Percentiles rank a stretch among this genome's conserved stretches.
These are phyloP conservation scores for Nothobranchius furzeri DNA, from an alignment of 2,113 vertebrate genomes.

Conservation along the genomic window DNA sequence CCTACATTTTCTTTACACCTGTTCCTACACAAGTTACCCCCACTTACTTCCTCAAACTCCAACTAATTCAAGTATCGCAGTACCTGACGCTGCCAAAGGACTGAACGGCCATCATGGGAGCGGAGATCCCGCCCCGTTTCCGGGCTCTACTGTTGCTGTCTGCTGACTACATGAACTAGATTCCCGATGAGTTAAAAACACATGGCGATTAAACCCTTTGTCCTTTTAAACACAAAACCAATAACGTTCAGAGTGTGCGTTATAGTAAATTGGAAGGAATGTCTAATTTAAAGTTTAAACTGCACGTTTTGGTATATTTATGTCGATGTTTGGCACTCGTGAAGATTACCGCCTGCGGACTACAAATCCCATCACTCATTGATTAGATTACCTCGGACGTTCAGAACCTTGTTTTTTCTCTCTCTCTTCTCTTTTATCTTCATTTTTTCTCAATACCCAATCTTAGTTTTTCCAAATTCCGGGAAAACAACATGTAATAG, in stretches of 20 bases:
- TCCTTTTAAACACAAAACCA: accelerated
- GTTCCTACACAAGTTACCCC: constrained; percentile 35
- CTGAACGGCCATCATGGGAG: constrained; percentile 72
- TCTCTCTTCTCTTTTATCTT: too few species aligned
- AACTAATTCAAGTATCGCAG: constrained; percentile 58
- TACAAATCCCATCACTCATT: constrained; percentile 62
- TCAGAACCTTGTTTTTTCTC: neutral
- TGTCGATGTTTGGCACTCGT: too few species aligned
- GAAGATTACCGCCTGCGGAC: constrained; percentile 26
- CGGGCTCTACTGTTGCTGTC: constrained; percentile 39
- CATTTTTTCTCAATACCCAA: neutral
- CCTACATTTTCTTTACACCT: constrained; percentile 65
- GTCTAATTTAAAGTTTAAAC: neutral
- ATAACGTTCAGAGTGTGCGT: neutral
- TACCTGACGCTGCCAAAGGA: constrained; percentile 38
- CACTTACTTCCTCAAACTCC: constrained; percentile 63
- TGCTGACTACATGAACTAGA: constrained; percentile 9
- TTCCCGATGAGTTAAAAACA: neutral
- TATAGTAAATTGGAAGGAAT: neutral
- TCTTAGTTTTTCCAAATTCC: too few species aligned
- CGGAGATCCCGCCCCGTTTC: constrained; percentile 71
- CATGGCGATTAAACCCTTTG: too few species aligned
- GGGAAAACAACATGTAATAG: too few species aligned
- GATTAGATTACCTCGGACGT: neutral
- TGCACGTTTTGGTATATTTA: neutral